Evolutionary conservation across 2,113 vertebrate species (phyloP).

Genomic region (Perca schrenkii): DNA sequence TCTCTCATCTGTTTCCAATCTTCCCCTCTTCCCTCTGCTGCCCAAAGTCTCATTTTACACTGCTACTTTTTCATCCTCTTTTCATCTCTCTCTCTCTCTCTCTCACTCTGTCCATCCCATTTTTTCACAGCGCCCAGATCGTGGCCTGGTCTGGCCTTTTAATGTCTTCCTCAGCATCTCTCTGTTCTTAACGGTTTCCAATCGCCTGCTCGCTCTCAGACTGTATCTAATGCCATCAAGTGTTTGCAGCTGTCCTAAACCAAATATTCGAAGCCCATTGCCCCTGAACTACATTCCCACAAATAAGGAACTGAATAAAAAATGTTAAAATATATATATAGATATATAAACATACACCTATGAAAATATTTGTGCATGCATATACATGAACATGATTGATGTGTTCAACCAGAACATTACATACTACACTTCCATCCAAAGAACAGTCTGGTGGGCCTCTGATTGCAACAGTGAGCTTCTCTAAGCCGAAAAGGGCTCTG

Average conservation of each 20-base stretch:
- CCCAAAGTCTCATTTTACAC: slow-evolving; percentile 67
- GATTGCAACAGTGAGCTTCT: slow-evolving; percentile 6
- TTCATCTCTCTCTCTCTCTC: slow-evolving; percentile 38
- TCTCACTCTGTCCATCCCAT: slow-evolving; percentile 27
- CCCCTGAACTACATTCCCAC: slow-evolving; percentile 11
- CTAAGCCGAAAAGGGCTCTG: not conserved
- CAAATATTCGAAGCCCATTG: slow-evolving; percentile 24
- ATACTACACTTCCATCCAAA: slow-evolving; percentile 1
- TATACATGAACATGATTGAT: not conserved
- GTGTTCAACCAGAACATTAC: slow-evolving; percentile 6
- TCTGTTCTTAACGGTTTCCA: slow-evolving; percentile 50
- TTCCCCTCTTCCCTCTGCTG: slow-evolving; percentile 22
- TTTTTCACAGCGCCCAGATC: slow-evolving; percentile 43
- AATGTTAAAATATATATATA: not conserved
- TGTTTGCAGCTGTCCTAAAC: slow-evolving; percentile 54
- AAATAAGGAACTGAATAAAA: slow-evolving; percentile 4
- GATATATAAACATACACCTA: not conserved
- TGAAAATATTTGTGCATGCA: slow-evolving; percentile 1
- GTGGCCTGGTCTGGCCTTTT: slow-evolving; percentile 63
- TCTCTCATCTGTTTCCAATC: slow-evolving; percentile 55
- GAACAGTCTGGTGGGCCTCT: slow-evolving; percentile 12
- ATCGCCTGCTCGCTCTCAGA: slow-evolving; percentile 28
- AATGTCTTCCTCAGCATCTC: slow-evolving; percentile 53
- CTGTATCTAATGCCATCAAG: slow-evolving; percentile 65
- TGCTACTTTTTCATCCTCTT: slow-evolving; percentile 56